Base-by-base conservation (phyloP, 2,113 vertebrate genomes). In the Holacanthus passer region DNA sequence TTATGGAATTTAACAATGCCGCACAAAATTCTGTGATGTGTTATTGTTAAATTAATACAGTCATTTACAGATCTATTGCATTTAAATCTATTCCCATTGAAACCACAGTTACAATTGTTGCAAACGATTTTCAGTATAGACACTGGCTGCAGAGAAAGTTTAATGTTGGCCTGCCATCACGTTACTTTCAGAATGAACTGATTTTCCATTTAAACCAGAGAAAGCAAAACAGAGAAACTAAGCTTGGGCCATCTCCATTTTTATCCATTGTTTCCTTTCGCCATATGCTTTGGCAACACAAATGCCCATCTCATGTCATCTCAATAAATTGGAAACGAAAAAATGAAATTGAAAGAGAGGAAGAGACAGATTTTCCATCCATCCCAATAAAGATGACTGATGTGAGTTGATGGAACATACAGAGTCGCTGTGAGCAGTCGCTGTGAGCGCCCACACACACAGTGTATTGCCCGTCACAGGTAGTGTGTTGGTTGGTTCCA, bases 401-500 rank as follows among this genome's bases (percentile, higher is more conserved):
- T 90, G 24, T 67, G 75, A 83, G 65, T 29, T 91, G 89, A 90
- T 69, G 68, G 66, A 78, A 56, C 84, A 75, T 6, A 67, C 77
- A 62, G 74, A 71, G 80, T 16, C 32, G 31, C 75, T 76, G 27
- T 43, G n/a, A n/a, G 64, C 60, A 74, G 75, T 70, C 82, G 70
- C n/a, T n/a, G n/a, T n/a, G n/a, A n/a, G n/a, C n/a, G n/a, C n/a
- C n/a, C 50, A 72, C 22, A 5, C 70, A 72, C 81, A 82, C 80
- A 60, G 1, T n/a, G 27, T 39, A 31, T 31, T 64, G 20, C 31
- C 39, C 10, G 2, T 73, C 63, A 71, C 70, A 87, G 79, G 72
- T 77, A 82, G 82, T n/a, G 4, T 77, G 78, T 71, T 80, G 78
- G 73, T 77, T 79, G 24, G 19, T 75, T 89, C 87, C 90, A 93